Base-by-base conservation (phyloP, 2,797 vertebrate genomes). In the Hippoglossus hippoglossus region DNA sequence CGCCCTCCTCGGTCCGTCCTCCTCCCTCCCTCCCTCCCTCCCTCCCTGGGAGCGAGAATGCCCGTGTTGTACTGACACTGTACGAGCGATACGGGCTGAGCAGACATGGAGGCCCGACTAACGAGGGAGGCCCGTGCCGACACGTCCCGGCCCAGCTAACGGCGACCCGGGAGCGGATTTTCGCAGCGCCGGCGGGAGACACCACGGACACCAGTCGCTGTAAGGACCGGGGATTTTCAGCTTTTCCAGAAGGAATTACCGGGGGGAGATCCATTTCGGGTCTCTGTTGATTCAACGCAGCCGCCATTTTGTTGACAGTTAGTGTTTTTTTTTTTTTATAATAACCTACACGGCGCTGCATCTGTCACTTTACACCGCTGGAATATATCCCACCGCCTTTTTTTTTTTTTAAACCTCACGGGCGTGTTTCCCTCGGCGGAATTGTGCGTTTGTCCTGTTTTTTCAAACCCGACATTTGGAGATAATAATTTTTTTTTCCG, bases 301-400 rank as follows among this genome's bases (percentile, higher is more conserved):
- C 94, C 95, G 95, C 95, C 95, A 95, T 95, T 95, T 95, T 95
- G 95, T 95, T 95, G 94, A 95, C 94, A 95, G 93, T 94, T 94
- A 85, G 92, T 94, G 90, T 92, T 93, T 93, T 93, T 90, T 93
- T 93, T 47, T 46, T 41, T 41, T 44, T 24, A 24, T 92, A 91
- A 93, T 93, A 94, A 93, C 90, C 91, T 89, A 87, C 84, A 86
- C 85, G 77, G 87, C 80, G 87, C 87, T 80, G 89, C 90, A 71
- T 87, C 79, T 83, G 68, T 78, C 88, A 75, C 86, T 88, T 84
- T 66, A 62, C 5, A 63, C 71, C 41, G 8, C 72, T 46, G 83
- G 73, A 61, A 64, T 84, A 79, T 53, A 52, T 60, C 11, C 57
- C 39, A 1, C 39, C 11, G 4, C 39, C 39, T 12, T 15, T 1